Evolutionary conservation across 2,113 vertebrate genomes (phyloP).

Genomic region (Hemiprocne comata): DNA sequence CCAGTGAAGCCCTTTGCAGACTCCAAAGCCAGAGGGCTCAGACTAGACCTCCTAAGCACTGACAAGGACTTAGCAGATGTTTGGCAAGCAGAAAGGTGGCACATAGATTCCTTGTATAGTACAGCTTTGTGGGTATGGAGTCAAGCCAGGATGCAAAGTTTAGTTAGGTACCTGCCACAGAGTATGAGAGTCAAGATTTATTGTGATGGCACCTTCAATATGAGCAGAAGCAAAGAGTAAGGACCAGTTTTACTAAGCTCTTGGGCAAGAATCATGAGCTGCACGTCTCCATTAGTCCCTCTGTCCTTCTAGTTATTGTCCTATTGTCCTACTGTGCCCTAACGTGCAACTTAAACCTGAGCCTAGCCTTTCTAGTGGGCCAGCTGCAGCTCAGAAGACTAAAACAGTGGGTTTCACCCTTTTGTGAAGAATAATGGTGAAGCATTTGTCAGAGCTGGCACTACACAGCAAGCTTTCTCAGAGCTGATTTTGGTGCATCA

Average conservation of each 20-base stretch:
- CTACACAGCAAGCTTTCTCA: neutral
- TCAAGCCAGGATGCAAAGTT: neutral
- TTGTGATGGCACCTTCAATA: neutral
- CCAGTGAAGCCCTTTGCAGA: neutral
- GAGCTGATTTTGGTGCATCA: neutral
- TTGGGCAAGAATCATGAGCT: neutral
- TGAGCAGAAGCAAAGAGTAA: neutral
- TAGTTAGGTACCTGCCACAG: neutral
- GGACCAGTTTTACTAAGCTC: neutral
- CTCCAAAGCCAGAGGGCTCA: neutral
- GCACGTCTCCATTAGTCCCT: neutral
- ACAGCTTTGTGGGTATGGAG: neutral
- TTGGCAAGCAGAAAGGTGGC: neutral
- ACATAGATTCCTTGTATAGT: neutral
- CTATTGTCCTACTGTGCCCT: neutral
- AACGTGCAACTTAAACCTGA: neutral
- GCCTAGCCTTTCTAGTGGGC: neutral
- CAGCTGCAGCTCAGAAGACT: neutral
- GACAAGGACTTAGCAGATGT: neutral
- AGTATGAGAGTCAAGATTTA: neutral
- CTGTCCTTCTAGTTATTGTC: neutral
- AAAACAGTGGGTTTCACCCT: neutral
- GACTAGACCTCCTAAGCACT: neutral
- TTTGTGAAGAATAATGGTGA: neutral
- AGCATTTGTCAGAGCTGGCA: neutral